Conservation (phyloP, 1,140 invertebrate species). For the Leptonema lineaticorne region DNA sequence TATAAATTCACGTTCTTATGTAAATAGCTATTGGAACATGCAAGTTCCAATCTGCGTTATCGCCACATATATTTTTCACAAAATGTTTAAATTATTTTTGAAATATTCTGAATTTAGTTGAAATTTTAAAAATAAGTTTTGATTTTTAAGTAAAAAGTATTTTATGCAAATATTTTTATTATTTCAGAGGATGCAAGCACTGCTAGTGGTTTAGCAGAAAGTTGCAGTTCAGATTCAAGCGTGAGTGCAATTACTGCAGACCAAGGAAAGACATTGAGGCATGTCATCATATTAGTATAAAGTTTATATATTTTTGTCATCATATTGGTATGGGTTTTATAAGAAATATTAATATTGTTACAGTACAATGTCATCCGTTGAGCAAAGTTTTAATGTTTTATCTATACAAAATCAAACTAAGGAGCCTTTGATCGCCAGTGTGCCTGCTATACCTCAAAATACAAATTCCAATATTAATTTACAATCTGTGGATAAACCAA, state of each 20-base stretch:
- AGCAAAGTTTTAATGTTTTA: slow-evolving; percentile 38
- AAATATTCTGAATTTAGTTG: too few species aligned
- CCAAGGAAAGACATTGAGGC: slow-evolving; percentile 29
- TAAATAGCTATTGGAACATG: too few species aligned
- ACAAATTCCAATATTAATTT: slow-evolving; percentile 21
- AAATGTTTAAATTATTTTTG: too few species aligned
- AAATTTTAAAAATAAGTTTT: too few species aligned
- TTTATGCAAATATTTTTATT: slow-evolving; percentile 2
- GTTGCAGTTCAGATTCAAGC: slow-evolving; percentile 42
- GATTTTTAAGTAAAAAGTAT: not conserved
- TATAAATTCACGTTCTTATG: too few species aligned
- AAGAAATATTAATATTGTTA: slow-evolving; percentile 22
- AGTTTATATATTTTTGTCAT: not conserved
- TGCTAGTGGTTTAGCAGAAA: slow-evolving; percentile 39
- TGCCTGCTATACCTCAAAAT: slow-evolving; percentile 23
- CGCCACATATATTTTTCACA: too few species aligned
- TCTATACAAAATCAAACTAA: slow-evolving; percentile 35
- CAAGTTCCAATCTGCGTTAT: too few species aligned
- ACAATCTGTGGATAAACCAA: slow-evolving; percentile 39
- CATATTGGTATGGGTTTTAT: not conserved
- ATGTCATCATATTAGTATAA: not conserved
- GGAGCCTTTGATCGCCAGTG: slow-evolving; percentile 30
- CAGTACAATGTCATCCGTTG: slow-evolving; percentile 42
- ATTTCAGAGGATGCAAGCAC: slow-evolving; percentile 39
- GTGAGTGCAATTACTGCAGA: slow-evolving; percentile 33